These are phyloP conservation scores for Fragum whitleyi DNA, from an alignment of 2,888 invertebrate genomes.

Conservation along the genomic window DNA sequence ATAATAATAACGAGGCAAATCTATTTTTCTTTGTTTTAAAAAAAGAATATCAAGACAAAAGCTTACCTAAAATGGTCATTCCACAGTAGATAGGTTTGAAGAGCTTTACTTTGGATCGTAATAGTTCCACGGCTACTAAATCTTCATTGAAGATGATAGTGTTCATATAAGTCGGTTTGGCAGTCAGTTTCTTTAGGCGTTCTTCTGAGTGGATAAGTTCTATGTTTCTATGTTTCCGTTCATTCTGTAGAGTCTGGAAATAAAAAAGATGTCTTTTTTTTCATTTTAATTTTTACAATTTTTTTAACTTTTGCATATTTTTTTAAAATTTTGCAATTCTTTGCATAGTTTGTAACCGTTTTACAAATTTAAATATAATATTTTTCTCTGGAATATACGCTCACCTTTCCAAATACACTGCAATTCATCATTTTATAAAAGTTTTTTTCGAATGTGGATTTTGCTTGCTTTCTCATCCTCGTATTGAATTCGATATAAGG, in stretches of 20 bases:
- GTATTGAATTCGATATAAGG: slow-evolving; percentile 79
- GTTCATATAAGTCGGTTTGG: slow-evolving; percentile 56
- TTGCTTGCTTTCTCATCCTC: slow-evolving; percentile 64
- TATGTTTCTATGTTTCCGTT: slow-evolving; percentile 27
- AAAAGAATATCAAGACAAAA: not conserved
- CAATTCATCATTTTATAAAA: slow-evolving; percentile 77
- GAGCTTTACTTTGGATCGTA: slow-evolving; percentile 35
- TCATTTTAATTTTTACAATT: too few species aligned
- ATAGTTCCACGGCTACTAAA: slow-evolving; percentile 81
- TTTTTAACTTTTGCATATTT: too few species aligned
- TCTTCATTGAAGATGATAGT: slow-evolving; percentile 80
- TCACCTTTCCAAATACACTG: slow-evolving; percentile 82
- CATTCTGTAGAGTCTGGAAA: slow-evolving; percentile 38
- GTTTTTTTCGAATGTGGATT: slow-evolving; percentile 77
- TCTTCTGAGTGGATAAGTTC: slow-evolving; percentile 31
- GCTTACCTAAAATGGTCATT: slow-evolving; percentile 40
- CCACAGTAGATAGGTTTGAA: too few species aligned
- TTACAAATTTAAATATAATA: not conserved
- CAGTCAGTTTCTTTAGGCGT: slow-evolving; percentile 32
- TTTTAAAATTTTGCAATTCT: not conserved
- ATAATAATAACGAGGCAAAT: too few species aligned
- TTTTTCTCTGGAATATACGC: too few species aligned
- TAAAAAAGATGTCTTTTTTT: too few species aligned
- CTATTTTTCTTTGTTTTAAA: not conserved
- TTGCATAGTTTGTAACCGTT: not conserved